Base-by-base conservation (phyloP, 2,888 invertebrate genomes). In the Drosophila neotestacea region DNA sequence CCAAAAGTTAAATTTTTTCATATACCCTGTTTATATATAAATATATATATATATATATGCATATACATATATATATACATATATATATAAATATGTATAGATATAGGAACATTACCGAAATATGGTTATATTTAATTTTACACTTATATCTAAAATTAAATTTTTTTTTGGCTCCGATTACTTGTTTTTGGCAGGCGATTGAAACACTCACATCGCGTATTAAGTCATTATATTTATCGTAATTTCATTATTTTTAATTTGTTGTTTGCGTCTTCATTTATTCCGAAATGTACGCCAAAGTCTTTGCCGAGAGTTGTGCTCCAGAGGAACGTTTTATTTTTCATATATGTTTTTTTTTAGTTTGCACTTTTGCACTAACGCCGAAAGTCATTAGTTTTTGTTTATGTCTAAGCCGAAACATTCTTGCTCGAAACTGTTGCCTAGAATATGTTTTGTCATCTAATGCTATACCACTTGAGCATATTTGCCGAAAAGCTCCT, bases 41-140 rank as follows among this genome's bases (percentile, higher is more conserved):
- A 58, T 50, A 65, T 77, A 68, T 62, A 73, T 54, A 54, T 70
- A 71, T 61, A 59, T 48, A 64, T 77, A 67, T 65, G 71, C 64
- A 51, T n/a, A 51, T 32, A 48, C 48, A 63, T 41, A 16, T 59
- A 46, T 76, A 67, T 75, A 75, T 71, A 77, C 75, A 72, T 71
- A 42, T 50, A 56, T 59, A 63, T 63, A 67, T 68, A 62, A 38
- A 54, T 67, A 74, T 79, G 80, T 79, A 81, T 85, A 86, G 87
- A 90, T 91, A 90, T 92, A 92, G 92, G 92, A 92, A 92, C 92
- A 92, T 91, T 91, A 92, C 92, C 92, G 92, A 92, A 92, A 92
- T 90, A 82, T 81, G 44, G 78, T 88, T 79, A 80, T 77, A 70
- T 70, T 77, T 89, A 89, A 88, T 90, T 91, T 91, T 91, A 90